These are phyloP conservation scores for Neopelma chrysocephalum DNA, from an alignment of 2,797 vertebrate species.

Conservation along the genomic window DNA sequence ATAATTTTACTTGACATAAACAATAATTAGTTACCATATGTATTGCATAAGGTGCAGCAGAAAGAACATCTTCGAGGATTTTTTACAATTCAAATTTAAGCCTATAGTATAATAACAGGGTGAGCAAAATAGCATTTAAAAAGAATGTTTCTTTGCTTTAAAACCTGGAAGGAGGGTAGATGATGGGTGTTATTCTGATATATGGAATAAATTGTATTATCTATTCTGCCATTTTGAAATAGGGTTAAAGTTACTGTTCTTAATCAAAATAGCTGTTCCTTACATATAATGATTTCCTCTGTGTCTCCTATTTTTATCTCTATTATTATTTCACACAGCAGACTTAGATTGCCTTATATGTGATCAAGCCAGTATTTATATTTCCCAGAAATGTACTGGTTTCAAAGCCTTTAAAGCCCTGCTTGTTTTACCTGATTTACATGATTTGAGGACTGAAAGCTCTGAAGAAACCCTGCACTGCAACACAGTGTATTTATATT, in stretches of 20 bases:
- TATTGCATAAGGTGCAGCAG: background rate
- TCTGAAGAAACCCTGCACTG: background rate
- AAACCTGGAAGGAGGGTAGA: background rate
- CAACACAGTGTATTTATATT: background rate
- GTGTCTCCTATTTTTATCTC: background rate
- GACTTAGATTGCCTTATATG: background rate
- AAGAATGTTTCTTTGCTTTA: background rate
- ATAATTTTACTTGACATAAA: background rate
- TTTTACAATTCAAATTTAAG: background rate
- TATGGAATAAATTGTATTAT: background rate
- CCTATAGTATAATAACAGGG: background rate
- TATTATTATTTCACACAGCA: background rate
- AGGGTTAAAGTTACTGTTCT: background rate
- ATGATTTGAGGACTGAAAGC: background rate
- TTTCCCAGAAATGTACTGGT: background rate
- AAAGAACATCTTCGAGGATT: background rate
- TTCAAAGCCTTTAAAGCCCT: background rate
- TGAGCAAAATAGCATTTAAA: background rate
- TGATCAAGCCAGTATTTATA: background rate
- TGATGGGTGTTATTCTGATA: background rate
- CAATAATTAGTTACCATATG: background rate
- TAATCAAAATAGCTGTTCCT: background rate
- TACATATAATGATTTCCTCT: background rate
- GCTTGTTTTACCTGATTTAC: background rate
- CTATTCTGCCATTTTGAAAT: background rate